These are phyloP conservation scores for Diuraphis noxia DNA, from an alignment of 1,140 invertebrate species.

Conservation along the genomic window DNA sequence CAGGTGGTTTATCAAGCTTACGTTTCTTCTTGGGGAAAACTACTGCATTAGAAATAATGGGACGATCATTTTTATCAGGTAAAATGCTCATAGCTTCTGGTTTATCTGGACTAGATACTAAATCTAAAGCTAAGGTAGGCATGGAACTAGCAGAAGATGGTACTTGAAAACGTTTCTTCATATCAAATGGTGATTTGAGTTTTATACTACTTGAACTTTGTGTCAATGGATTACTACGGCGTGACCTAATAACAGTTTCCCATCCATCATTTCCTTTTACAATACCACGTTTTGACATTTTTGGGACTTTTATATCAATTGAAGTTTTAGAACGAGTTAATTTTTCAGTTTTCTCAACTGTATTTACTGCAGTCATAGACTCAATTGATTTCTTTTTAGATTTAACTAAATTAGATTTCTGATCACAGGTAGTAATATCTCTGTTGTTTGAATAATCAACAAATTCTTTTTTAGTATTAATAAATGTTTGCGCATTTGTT, in stretches of 20 bases:
- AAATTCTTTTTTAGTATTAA: neutral
- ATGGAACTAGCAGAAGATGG: slow-evolving; percentile 66
- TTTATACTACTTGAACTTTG: slow-evolving; percentile 56
- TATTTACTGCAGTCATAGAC: neutral
- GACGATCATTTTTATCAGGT: slow-evolving; percentile 51
- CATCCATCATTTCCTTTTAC: slow-evolving; percentile 63
- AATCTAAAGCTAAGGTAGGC: slow-evolving; percentile 63
- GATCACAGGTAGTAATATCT: neutral
- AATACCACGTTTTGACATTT: slow-evolving; percentile 31
- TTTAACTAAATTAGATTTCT: slow-evolving; percentile 7
- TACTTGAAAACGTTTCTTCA: slow-evolving; percentile 62
- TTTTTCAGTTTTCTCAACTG: slow-evolving; percentile 22
- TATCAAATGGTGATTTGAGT: slow-evolving; percentile 40
- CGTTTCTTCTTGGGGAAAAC: slow-evolving; percentile 43
- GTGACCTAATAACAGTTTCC: slow-evolving; percentile 66
- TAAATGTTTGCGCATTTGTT: neutral
- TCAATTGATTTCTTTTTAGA: slow-evolving; percentile 39
- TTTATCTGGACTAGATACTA: slow-evolving; percentile 19
- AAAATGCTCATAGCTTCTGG: neutral
- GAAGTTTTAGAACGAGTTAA: slow-evolving; percentile 54
- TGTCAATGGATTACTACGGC: slow-evolving; percentile 54
- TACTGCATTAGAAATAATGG: slow-evolving; percentile 50
- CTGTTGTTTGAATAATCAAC: neutral
- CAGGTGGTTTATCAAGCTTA: slow-evolving; percentile 18
- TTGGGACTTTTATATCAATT: slow-evolving; percentile 46